Percentiles rank a stretch among this genome's conserved stretches.
Conservation (phyloP, 2,888 invertebrate species). For the Teleiodes luculella region DNA sequence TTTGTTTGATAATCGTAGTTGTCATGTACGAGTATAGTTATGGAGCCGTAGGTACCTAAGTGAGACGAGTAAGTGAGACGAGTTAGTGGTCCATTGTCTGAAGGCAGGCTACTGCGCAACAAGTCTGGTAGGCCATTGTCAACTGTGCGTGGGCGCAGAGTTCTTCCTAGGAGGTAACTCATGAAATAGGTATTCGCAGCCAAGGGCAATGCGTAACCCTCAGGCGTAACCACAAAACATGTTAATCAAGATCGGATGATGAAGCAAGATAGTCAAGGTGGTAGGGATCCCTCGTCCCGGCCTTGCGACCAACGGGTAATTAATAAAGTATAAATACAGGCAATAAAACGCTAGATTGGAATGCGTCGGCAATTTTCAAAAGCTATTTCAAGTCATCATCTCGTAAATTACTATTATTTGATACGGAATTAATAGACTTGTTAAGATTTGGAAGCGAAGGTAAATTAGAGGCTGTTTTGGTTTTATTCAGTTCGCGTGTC, state of each 20-base stretch:
- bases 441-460: slow-evolving; percentile 72
- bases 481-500: slow-evolving; percentile 74
- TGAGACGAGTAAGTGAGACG: slow-evolving; percentile 40
- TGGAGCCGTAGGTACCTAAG: slow-evolving; percentile 39
- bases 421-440: slow-evolving; percentile 78
- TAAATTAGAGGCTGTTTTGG: slow-evolving; percentile 68
- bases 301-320: slow-evolving; percentile 45
- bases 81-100: slow-evolving; percentile 60
- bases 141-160: slow-evolving; percentile 47
- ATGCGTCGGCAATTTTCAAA: slow-evolving; percentile 70
- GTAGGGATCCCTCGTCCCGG: slow-evolving; percentile 31
- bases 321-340: slow-evolving; percentile 63
- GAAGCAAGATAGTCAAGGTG: slow-evolving; percentile 16
- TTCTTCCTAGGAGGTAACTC: slow-evolving; percentile 27
- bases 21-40: slow-evolving; percentile 40
- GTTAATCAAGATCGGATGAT: slow-evolving; percentile 20
- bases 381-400: slow-evolving; percentile 67
- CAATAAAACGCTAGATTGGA: slow-evolving; percentile 66
- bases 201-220: background rate
- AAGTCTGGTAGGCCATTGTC: slow-evolving; percentile 50
- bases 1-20: slow-evolving; percentile 37
- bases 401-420: slow-evolving; percentile 75
- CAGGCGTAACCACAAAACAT: slow-evolving; percentile 8
- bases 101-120: slow-evolving; percentile 62
- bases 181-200: slow-evolving; percentile 22